Evolutionary conservation across 1,140 invertebrate species (phyloP).

Genomic region (Eufriesea mexicana): DNA sequence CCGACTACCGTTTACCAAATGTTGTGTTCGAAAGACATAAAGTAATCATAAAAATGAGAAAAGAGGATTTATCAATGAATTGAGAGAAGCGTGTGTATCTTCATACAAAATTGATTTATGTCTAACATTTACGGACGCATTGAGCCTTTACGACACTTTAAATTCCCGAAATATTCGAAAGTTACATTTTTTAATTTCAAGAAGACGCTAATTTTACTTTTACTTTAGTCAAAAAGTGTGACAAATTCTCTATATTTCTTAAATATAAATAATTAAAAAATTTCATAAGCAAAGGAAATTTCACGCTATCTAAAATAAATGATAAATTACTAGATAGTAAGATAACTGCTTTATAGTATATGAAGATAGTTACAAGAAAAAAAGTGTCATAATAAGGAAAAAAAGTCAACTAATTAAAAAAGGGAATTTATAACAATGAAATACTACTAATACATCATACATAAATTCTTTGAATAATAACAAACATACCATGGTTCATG

Average conservation of each 20-base stretch:
- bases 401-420: too few relatives aligned
- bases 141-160: neutral
- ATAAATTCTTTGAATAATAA: too few relatives aligned
- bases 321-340: too few relatives aligned
- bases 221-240: neutral
- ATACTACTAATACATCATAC: too few relatives aligned
- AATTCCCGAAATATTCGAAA: neutral
- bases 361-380: too few relatives aligned
- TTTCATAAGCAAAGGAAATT: too few relatives aligned
- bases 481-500: too few relatives aligned
- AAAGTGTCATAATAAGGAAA: too few relatives aligned
- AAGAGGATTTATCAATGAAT: neutral
- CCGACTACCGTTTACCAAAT: neutral
- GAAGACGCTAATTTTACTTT: neutral
- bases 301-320: too few relatives aligned
- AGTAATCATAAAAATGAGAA: neutral
- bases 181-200: neutral
- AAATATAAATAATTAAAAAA: too few relatives aligned
- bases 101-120: neutral
- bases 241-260: neutral
- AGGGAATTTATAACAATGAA: too few relatives aligned
- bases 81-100: neutral
- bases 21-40: neutral
- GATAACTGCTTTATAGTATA: too few relatives aligned
- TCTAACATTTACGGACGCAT: neutral